Conservation (phyloP, 2,888 invertebrate species). For the Baronia brevicornis region DNA sequence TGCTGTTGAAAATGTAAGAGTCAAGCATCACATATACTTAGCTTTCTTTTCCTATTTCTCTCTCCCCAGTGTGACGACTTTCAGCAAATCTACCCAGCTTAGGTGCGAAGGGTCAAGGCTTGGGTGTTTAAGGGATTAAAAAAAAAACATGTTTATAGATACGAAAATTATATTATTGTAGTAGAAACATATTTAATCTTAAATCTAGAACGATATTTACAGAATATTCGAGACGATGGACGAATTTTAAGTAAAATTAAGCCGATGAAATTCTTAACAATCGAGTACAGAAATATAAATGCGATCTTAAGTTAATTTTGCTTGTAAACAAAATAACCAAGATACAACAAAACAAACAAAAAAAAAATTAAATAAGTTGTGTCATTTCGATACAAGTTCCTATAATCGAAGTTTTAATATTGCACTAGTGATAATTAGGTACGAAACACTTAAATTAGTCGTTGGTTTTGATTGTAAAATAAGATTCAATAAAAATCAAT, state of each 20-base stretch:
- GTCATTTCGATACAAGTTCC: constrained; percentile 11
- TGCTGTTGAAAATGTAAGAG: too few relatives aligned
- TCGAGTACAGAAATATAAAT: constrained; percentile 12
- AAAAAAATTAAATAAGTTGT: constrained; percentile 17
- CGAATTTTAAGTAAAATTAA: constrained; percentile 1
- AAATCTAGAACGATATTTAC: too few relatives aligned
- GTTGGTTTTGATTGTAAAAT: constrained; percentile 56
- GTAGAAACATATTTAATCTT: too few relatives aligned
- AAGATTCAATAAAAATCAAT: constrained; percentile 53
- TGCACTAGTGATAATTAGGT: constrained; percentile 67
- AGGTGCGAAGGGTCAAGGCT: too few relatives aligned
- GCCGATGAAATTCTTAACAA: not conserved
- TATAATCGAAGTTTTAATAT: constrained; percentile 48
- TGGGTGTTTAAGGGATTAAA: too few relatives aligned
- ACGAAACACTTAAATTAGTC: constrained; percentile 65
- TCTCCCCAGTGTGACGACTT: too few relatives aligned
- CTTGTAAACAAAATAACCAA: constrained; percentile 67
- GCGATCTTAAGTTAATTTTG: constrained; percentile 71
- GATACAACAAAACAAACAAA: constrained; percentile 34
- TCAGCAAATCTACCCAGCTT: too few relatives aligned
- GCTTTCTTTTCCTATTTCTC: too few relatives aligned
- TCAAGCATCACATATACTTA: too few relatives aligned
- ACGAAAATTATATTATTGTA: too few relatives aligned
- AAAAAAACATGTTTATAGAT: too few relatives aligned
- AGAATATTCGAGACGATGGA: constrained; percentile 3